Percentiles rank a stretch among this genome's conserved stretches.
Evolutionary conservation across 2,113 vertebrate genomes (phyloP).

Genomic region (rabbit (Oryctolagus cuniculus)): mOryCun1.1 NC_091436.1:55300001-55300500

Average conservation of each 20-base stretch:
- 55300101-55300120: background rate
- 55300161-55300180: constrained; percentile 5
- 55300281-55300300: background rate
- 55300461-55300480: constrained; percentile 3
- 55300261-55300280: background rate
- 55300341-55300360: constrained; percentile 24
- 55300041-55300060: background rate
- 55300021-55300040: background rate
- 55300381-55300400: no score
- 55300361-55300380: no score
- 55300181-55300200: no score
- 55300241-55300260: background rate
- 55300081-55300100: background rate
- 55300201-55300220: constrained; percentile 35
- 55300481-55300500: background rate
- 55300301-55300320: background rate
- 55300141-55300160: background rate
- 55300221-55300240: background rate
- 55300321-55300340: constrained; percentile 18
- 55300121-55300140: background rate
- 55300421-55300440: no score
- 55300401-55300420: no score
- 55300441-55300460: constrained; percentile 1
- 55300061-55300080: background rate
- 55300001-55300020: background rate